Evolutionary conservation across 2,888 invertebrate species (phyloP).

Genomic region (Pandemis heparana): DNA sequence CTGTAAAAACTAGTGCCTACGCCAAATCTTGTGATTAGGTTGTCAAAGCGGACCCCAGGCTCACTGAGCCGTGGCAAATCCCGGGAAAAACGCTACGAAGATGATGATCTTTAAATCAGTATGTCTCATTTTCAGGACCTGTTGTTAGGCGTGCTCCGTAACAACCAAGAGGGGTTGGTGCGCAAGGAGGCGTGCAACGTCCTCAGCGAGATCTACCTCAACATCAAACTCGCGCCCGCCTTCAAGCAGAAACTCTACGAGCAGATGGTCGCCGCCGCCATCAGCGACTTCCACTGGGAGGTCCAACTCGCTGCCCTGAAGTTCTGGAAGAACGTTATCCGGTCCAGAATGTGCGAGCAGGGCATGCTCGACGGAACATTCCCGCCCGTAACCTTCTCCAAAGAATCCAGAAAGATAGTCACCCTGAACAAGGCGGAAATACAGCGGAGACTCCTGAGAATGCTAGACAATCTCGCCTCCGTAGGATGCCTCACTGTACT

Average conservation of each 20-base stretch:
- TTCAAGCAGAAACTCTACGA: constrained; percentile 86
- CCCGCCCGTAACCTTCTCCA: constrained; percentile 92
- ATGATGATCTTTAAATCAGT: no score
- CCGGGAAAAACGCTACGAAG: no score
- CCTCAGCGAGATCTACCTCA: constrained; percentile 88
- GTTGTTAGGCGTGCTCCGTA: constrained; percentile 85
- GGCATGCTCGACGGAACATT: constrained; percentile 94
- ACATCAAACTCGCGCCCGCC: constrained; percentile 85
- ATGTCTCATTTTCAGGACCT: constrained; percentile 69
- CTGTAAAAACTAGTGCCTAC: no score
- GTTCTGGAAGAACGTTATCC: constrained; percentile 90
- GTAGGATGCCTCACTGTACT: constrained; percentile 90
- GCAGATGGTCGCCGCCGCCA: constrained; percentile 88
- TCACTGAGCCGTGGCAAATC: no score
- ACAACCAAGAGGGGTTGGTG: constrained; percentile 92
- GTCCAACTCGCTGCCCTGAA: constrained; percentile 90
- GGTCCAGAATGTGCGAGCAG: constrained; percentile 88
- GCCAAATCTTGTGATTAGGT: no score
- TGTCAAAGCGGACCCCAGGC: no score
- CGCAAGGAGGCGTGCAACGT: constrained; percentile 90
- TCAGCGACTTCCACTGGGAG: constrained; percentile 93
- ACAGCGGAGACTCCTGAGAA: constrained; percentile 87
- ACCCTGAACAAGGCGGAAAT: constrained; percentile 89
- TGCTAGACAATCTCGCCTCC: constrained; percentile 88
- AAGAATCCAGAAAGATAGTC: constrained; percentile 91